phyloP scores from a whole-genome alignment of 2,888 invertebrate species.

The Ectropis crepuscularia region DNA sequence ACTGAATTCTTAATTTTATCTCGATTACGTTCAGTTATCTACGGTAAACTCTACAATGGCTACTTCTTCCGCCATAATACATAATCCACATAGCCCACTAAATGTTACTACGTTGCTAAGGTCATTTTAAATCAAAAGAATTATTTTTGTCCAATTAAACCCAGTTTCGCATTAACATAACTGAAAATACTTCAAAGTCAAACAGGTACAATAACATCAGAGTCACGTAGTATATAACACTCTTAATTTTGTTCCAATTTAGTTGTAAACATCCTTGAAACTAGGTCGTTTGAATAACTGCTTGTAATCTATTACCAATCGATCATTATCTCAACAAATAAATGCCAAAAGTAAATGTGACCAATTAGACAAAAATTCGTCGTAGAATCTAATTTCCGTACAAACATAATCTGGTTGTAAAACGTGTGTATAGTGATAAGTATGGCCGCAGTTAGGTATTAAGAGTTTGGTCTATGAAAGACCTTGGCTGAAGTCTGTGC shows the following conservation, averaged over 20 bases:
- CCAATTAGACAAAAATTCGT: not conserved
- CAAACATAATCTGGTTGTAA: conserved; percentile 6
- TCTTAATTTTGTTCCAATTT: not conserved
- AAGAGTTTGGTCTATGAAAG: conserved; percentile 32
- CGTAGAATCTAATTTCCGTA: conserved; percentile 14
- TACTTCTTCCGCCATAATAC: no score
- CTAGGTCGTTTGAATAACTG: not conserved
- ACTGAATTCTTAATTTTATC: no score
- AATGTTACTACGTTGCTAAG: no score
- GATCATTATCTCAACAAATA: conserved; percentile 3
- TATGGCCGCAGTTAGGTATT: conserved; percentile 16
- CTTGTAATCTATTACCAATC: conserved; percentile 7
- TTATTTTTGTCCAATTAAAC: no score
- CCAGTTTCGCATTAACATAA: no score
- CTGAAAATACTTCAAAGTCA: not conserved
- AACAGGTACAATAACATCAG: not conserved
- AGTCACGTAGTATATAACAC: not conserved
- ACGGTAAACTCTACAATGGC: no score
- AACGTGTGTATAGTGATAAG: not conserved
- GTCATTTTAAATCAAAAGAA: no score
- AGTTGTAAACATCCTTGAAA: conserved; percentile 3
- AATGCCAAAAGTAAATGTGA: conserved; percentile 16
- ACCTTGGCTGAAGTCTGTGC: conserved; percentile 56
- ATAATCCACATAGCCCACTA: no score
- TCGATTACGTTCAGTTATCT: no score